Percentiles rank a stretch among this genome's conserved stretches.
Evolutionary conservation across 2,797 vertebrate genomes (phyloP).

Genomic region (Siniperca undulata): DNA sequence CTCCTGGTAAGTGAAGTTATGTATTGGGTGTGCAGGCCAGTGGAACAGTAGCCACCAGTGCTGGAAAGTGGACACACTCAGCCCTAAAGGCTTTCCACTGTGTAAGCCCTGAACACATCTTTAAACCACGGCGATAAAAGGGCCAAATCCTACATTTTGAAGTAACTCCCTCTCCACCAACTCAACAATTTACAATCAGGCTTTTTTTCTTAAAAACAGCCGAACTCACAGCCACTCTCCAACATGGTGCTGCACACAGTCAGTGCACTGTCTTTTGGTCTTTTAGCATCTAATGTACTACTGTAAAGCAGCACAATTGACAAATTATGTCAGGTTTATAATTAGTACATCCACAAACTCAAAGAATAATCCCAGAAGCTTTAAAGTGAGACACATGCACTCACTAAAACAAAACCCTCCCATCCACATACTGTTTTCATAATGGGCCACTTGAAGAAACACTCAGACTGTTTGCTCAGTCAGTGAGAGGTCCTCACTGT

Average conservation of each 20-base stretch:
- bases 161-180: slow-evolving; percentile 31
- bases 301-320: background rate
- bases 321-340: background rate
- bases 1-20: slow-evolving; percentile 65
- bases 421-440: slow-evolving; percentile 65
- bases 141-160: slow-evolving; percentile 45
- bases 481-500: slow-evolving; percentile 63
- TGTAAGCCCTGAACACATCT: slow-evolving; percentile 59
- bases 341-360: slow-evolving; percentile 19
- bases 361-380: slow-evolving; percentile 16
- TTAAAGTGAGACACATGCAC: slow-evolving; percentile 29
- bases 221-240: background rate
- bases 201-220: slow-evolving; percentile 53
- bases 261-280: background rate
- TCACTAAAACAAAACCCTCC: slow-evolving; percentile 55
- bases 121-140: slow-evolving; percentile 54
- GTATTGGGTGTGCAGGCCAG: slow-evolving; percentile 48
- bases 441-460: slow-evolving; percentile 74
- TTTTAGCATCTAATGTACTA: background rate
- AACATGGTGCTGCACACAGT: slow-evolving; percentile 3
- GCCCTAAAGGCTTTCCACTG: slow-evolving; percentile 68
- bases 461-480: slow-evolving; percentile 76
- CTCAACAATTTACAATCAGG: slow-evolving; percentile 47
- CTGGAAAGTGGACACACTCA: slow-evolving; percentile 57
- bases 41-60: slow-evolving; percentile 73